These are phyloP conservation scores for Allygus modestus DNA, from an alignment of 2,888 invertebrate genomes.

Conservation along the genomic window DNA sequence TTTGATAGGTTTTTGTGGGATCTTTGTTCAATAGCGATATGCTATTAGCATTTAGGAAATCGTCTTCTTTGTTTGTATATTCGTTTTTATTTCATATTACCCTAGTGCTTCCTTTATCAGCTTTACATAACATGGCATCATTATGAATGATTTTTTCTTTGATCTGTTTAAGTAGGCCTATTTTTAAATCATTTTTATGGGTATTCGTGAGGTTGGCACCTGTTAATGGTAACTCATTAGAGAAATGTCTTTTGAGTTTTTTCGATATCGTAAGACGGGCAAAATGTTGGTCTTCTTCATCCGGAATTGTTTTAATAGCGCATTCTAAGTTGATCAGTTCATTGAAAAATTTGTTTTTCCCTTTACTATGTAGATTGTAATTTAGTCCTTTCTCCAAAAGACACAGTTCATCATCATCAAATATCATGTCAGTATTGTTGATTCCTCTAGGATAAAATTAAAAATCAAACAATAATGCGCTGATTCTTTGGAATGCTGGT, in stretches of 20 bases:
- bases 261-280: background rate
- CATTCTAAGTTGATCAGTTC: slow-evolving; percentile 7
- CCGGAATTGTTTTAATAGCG: slow-evolving; percentile 13
- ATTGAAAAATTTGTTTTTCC: background rate
- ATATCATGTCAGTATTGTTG: background rate
- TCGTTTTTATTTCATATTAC: too few relatives aligned
- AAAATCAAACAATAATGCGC: slow-evolving; percentile 14
- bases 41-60: too few relatives aligned
- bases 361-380: slow-evolving; percentile 1
- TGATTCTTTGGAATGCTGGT: slow-evolving; percentile 15
- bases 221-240: background rate
- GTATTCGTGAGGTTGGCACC: background rate
- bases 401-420: background rate
- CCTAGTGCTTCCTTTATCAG: too few relatives aligned
- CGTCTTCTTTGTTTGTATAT: too few relatives aligned
- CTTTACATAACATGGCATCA: too few relatives aligned
- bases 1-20: too few relatives aligned
- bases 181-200: background rate
- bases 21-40: too few relatives aligned
- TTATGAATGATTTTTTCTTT: too few relatives aligned
- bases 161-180: too few relatives aligned
- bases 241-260: background rate
- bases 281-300: background rate
- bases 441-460: background rate
- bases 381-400: background rate